These are phyloP conservation scores for Alcis repandata DNA, from an alignment of 2,888 invertebrate genomes.

Conservation along the genomic window DNA sequence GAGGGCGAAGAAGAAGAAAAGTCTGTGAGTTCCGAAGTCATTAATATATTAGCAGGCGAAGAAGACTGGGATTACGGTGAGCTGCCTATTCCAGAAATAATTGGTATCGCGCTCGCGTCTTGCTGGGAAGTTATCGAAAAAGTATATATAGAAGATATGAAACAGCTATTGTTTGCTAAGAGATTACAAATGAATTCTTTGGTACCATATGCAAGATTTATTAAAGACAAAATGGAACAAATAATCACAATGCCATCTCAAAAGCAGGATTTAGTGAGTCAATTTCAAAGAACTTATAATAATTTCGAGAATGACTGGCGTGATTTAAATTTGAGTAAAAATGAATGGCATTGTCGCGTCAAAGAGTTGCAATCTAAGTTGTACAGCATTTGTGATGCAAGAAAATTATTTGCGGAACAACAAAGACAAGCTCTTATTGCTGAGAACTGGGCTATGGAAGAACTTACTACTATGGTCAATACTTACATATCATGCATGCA, in stretches of 20 bases:
- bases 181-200: constrained; percentile 84
- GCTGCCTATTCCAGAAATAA: constrained; percentile 67
- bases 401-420: constrained; percentile 83
- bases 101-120: constrained; percentile 74
- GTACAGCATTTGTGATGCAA: constrained; percentile 85
- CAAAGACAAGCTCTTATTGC: constrained; percentile 82
- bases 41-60: constrained; percentile 72
- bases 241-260: constrained; percentile 85
- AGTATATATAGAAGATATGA: constrained; percentile 82
- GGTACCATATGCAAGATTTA: constrained; percentile 85
- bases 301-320: constrained; percentile 87
- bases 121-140: constrained; percentile 85
- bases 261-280: constrained; percentile 85
- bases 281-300: constrained; percentile 88
- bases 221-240: constrained; percentile 84
- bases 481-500: constrained; percentile 86
- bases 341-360: constrained; percentile 87
- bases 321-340: constrained; percentile 85
- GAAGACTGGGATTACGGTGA: constrained; percentile 81
- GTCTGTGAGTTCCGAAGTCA: constrained; percentile 56
- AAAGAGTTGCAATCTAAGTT: constrained; percentile 82
- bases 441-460: constrained; percentile 86
- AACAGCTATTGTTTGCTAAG: constrained; percentile 86
- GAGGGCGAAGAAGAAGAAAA: constrained; percentile 58
- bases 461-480: constrained; percentile 84